Evolutionary conservation across 2,888 invertebrate genomes (phyloP).

Genomic region (Hydraecia micacea): DNA sequence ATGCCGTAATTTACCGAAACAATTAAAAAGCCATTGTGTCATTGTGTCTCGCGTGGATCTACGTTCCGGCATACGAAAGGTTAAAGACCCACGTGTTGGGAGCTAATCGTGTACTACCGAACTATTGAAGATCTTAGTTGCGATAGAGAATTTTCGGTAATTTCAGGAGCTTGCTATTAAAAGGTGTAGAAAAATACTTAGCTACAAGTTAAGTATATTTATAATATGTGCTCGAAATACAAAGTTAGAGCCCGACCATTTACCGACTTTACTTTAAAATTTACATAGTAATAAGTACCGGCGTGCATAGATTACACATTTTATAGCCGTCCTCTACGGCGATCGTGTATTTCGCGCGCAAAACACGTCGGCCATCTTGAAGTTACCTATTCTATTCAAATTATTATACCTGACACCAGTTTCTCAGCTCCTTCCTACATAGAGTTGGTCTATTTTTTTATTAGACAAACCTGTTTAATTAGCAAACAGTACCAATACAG

Average conservation of each 20-base stretch:
- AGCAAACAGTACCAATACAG: neutral
- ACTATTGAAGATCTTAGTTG: no score
- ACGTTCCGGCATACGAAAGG: no score
- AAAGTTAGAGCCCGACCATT: constrained; percentile 33
- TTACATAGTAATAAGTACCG: constrained; percentile 49
- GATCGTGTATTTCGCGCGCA: constrained; percentile 49
- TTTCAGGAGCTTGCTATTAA: neutral
- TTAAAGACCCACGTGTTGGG: no score
- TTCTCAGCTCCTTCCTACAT: constrained; percentile 46
- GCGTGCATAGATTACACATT: constrained; percentile 56
- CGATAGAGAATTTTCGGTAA: no score
- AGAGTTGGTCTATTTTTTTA: constrained; percentile 1
- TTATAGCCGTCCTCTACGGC: constrained; percentile 38
- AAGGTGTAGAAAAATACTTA: neutral
- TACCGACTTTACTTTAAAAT: constrained; percentile 41
- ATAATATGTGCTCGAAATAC: constrained; percentile 28
- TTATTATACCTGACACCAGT: constrained; percentile 44
- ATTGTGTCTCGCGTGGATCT: no score
- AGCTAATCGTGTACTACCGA: no score
- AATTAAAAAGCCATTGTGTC: no score
- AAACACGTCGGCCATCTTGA: constrained; percentile 60
- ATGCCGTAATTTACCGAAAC: no score
- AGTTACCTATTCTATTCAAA: constrained; percentile 48
- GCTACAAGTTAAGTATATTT: neutral
- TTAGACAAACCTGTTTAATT: neutral